Base-by-base conservation (phyloP, 2,888 invertebrate species). In the Pristionchus fissidentatus region DNA sequence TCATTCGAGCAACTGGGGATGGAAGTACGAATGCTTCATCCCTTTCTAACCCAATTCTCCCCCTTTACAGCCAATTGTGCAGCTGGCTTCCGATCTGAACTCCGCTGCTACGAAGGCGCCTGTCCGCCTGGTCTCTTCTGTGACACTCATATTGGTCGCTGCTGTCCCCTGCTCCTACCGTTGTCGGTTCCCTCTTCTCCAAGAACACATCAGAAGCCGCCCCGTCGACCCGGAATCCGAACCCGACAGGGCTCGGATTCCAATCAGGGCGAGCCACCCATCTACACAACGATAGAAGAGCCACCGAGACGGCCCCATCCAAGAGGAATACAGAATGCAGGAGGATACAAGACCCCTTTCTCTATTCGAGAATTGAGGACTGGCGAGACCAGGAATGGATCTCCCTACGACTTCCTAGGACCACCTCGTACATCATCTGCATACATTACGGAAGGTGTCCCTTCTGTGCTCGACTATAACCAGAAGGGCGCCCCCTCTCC, bases 51-150 rank as follows among this genome's bases (percentile, higher is more conserved):
- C 38, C 22, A 7, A 29, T 32, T 41, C 70, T 19, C 55, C 19
- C 13, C 62, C 60, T 84, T 78, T 86, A 57, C 86, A 90, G 89
- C 84, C 35, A 85, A 84, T 5, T 91, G 91, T 82, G 89, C 91
- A 57, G 89, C 88, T 13, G 90, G 90, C 38, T 90, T 89, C 85
- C 73, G 83, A 15, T 89, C 89, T 46, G 85, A 86, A 26, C 70
- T 91, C 35, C 85, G 85, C 5, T 90, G 91, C 84, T 84, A 85
- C 49, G 80, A 75, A 7, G 87, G 86, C 43, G 79, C 84, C 32
- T 92, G 92, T 75, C 92, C 92, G 10, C 88, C 87, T 49, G 92
- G 91, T 19, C 86, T 90, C 62, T 89, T 88, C 84, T 92, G 92
- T 79, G 90, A 91, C 78, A 77, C 84, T 3, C 84, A 84, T 19